Evolutionary conservation across 2,888 invertebrate genomes (phyloP).

Genomic region (Phortica magna): DNA sequence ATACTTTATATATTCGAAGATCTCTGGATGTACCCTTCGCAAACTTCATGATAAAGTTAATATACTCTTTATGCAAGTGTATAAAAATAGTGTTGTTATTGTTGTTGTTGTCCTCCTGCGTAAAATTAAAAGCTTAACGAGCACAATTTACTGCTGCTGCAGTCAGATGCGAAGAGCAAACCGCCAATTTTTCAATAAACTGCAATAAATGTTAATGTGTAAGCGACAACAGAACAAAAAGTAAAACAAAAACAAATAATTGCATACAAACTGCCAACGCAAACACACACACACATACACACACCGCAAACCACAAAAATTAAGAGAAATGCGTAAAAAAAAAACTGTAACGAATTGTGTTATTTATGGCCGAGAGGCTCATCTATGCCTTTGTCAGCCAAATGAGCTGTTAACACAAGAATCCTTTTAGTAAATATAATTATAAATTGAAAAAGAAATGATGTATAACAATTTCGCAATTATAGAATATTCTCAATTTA

Average conservation of each 20-base stretch:
- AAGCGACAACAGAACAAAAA: not conserved
- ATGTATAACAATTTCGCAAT: no score
- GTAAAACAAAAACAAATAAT: constrained; percentile 10
- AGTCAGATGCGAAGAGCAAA: constrained; percentile 51
- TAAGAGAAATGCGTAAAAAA: constrained; percentile 11
- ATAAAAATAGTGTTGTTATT: no score
- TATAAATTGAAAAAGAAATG: not conserved
- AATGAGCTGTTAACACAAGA: constrained; percentile 54
- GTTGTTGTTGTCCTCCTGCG: constrained; percentile 54
- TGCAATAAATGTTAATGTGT: constrained; percentile 66
- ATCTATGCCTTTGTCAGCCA: constrained; percentile 18
- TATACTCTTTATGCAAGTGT: no score
- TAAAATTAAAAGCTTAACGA: constrained; percentile 60
- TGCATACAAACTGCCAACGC: constrained; percentile 12
- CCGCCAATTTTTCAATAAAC: constrained; percentile 71
- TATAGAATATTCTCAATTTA: no score
- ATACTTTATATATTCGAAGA: no score
- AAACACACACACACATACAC: not conserved
- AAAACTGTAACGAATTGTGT: not conserved
- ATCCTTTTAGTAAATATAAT: constrained; percentile 45
- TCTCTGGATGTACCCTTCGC: no score
- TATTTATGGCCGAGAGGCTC: no score
- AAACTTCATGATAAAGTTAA: no score
- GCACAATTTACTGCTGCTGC: constrained; percentile 33
- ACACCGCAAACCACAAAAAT: constrained; percentile 12